Evolutionary conservation across 2,797 vertebrate species (phyloP).

Genomic region (Anguilla anguilla): DNA sequence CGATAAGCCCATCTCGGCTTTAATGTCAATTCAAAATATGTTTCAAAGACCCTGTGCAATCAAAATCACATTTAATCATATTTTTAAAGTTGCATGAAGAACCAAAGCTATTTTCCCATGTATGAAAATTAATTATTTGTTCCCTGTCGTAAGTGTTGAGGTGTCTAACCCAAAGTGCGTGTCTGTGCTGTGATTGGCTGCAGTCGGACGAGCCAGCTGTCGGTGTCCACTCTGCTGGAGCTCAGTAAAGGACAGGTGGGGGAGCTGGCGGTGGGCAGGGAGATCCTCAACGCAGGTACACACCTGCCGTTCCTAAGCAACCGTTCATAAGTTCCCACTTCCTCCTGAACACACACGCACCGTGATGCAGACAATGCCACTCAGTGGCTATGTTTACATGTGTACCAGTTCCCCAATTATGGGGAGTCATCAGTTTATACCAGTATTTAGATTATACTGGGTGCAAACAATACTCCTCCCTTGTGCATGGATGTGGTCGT

Average conservation of each 20-base stretch:
- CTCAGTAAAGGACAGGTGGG: slow-evolving; percentile 87
- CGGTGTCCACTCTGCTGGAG: slow-evolving; percentile 84
- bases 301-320: neutral
- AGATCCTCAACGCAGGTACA: slow-evolving; percentile 86
- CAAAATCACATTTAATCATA: too few relatives aligned
- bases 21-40: neutral
- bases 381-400: too few relatives aligned
- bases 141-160: too few relatives aligned
- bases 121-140: too few relatives aligned
- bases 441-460: too few relatives aligned
- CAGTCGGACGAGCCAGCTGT: slow-evolving; percentile 89
- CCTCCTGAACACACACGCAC: neutral
- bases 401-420: too few relatives aligned
- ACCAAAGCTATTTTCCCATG: too few relatives aligned
- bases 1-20: neutral
- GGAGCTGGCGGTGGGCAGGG: slow-evolving; percentile 85
- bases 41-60: neutral
- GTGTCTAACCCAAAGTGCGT: neutral
- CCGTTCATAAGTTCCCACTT: neutral
- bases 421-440: too few relatives aligned
- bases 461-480: too few relatives aligned
- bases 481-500: neutral
- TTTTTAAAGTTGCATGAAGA: too few relatives aligned
- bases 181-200: neutral
- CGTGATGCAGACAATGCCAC: too few relatives aligned